Evolutionary conservation across 2,113 vertebrate genomes (phyloP), one percentile per base, ranked within the genome.

Genomic region (Centropristis striata): DNA sequence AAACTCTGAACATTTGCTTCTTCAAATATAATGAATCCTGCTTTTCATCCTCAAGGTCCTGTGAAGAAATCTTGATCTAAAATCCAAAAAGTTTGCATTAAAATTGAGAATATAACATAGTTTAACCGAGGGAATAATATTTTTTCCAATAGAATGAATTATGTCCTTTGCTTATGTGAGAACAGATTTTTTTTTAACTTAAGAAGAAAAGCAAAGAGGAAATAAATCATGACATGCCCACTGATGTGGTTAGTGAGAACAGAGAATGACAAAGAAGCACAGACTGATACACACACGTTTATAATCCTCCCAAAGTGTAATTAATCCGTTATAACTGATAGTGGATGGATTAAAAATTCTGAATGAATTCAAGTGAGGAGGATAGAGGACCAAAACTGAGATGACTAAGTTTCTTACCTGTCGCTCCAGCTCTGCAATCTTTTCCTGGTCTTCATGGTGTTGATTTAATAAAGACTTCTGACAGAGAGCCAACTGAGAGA

Each of bases 11-110:
- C 69, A 97, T 92, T 63, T 97, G 95, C 32, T 92, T 92, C 77
- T 95, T 95, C 88, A 97, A 91, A 86, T 96, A 95, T 76, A 95
- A 95, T 8, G 81, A 95, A 79, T 96, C 92, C 28, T 95, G 83
- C 69, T 94, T 97, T 85, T 96, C 96, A 59, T 95, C 96, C 84
- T 97, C 95, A 61, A 97, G 95, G 63, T 97, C 96, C 90, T 92
- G 90, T 61, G 94, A 92, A 58, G 93, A 95, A 49, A 93, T 88
- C 78, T 94, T 94, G 72, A 98, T 92, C 96, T 96, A 78, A 61
- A 90, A 80, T 60, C 57, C 20, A 32, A 75, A 69, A 37, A 6
- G 13, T 47, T 25, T 12, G 15, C 27, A 65, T 13, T 68, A 57
- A 9, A 47, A 36, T 25, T 12, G 42, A 75, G 60, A 8, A 28